These are phyloP conservation scores for Anaspis maculata DNA, from an alignment of 2,888 invertebrate genomes.

Conservation along the genomic window DNA sequence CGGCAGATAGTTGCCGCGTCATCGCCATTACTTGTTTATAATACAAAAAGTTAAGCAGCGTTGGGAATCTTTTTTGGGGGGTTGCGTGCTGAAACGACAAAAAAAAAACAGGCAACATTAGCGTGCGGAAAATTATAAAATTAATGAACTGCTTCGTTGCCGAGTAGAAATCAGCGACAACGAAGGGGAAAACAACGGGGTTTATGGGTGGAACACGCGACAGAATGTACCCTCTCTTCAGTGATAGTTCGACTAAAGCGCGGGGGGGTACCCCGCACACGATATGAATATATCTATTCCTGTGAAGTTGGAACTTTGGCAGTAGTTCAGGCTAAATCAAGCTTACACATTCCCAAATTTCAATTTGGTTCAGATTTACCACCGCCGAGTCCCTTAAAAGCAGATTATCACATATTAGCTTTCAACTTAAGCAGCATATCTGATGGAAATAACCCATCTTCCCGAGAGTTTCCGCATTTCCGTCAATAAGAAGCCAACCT, in stretches of 20 bases:
- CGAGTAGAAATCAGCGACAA: constrained; percentile 6
- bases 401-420: constrained; percentile 24
- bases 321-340: constrained; percentile 22
- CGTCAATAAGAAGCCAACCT: constrained; percentile 9
- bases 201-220: constrained; percentile 8
- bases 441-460: constrained; percentile 14
- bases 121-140: constrained; percentile 16
- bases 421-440: constrained; percentile 12
- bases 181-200: constrained; percentile 2
- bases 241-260: constrained; percentile 10
- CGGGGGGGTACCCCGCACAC: too few species aligned
- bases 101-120: constrained; percentile 12
- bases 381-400: constrained; percentile 20
- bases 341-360: constrained; percentile 23
- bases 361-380: constrained; percentile 24
- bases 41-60: too few species aligned
- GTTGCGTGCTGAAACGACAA: too few species aligned
- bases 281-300: constrained; percentile 21
- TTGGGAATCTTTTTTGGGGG: too few species aligned
- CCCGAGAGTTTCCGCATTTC: constrained; percentile 9
- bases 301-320: constrained; percentile 18
- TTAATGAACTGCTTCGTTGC: constrained; percentile 14
- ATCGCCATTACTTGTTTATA: too few species aligned
- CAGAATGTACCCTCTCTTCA: constrained; percentile 8
- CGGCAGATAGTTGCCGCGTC: too few species aligned